Evolutionary conservation across 2,888 invertebrate species (phyloP).

Genomic region (Crioceris asparagi): DNA sequence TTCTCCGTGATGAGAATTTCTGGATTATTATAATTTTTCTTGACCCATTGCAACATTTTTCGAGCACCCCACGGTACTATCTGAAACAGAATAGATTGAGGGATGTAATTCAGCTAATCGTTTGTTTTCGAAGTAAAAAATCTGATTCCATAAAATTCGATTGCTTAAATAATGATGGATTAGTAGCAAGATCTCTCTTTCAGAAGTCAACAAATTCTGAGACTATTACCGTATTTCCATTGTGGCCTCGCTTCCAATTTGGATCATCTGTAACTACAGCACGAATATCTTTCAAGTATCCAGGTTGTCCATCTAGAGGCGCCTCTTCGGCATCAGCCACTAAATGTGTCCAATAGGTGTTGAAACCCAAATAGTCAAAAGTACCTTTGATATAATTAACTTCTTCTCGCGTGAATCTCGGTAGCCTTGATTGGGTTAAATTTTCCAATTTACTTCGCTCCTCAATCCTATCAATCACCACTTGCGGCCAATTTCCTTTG

Average conservation of each 20-base stretch:
- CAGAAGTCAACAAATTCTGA: no score
- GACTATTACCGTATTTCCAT: no score
- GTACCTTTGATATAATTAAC: slow-evolving; percentile 8
- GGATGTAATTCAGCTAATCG: no score
- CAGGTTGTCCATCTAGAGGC: slow-evolving; percentile 25
- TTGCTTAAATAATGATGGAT: neutral
- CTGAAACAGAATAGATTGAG: slow-evolving; percentile 39
- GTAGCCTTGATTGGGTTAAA: slow-evolving; percentile 50
- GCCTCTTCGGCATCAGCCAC: slow-evolving; percentile 9
- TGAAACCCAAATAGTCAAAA: slow-evolving; percentile 16
- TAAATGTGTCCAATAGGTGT: slow-evolving; percentile 17
- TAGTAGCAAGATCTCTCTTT: neutral
- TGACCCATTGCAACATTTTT: slow-evolving; percentile 48
- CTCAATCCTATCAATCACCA: slow-evolving; percentile 51
- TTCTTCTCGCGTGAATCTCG: slow-evolving; percentile 23
- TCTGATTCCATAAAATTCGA: no score
- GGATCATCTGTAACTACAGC: neutral
- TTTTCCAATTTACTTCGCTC: slow-evolving; percentile 40
- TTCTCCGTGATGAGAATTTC: slow-evolving; percentile 51
- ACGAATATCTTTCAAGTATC: neutral
- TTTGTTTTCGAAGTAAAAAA: no score
- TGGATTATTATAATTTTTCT: slow-evolving; percentile 45
- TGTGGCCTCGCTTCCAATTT: no score
- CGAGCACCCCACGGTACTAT: slow-evolving; percentile 50
- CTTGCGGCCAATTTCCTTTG: slow-evolving; percentile 54